Percentiles rank a stretch among this genome's conserved stretches.
Evolutionary conservation across 1,140 invertebrate genomes (phyloP).

Genomic region (Aphaenogaster rudis): DNA sequence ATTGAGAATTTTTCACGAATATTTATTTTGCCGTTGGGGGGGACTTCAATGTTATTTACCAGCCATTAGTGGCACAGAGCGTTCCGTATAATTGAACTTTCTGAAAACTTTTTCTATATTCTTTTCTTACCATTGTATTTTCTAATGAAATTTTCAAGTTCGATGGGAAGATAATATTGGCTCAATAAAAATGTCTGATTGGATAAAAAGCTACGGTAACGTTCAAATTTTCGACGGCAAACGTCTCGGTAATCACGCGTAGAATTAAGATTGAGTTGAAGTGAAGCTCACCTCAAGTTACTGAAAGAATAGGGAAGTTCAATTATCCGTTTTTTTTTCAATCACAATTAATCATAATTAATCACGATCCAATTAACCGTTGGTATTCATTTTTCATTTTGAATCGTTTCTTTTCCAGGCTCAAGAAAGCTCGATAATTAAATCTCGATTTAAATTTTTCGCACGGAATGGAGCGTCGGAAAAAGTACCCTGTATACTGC

Average conservation of each 20-base stretch:
- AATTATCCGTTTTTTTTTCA: not conserved
- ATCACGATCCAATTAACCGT: constrained; percentile 17
- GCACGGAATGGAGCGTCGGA: not conserved
- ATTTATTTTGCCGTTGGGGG: not conserved
- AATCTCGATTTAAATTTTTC: constrained; percentile 1
- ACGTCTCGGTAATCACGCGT: not conserved
- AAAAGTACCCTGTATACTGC: not conserved
- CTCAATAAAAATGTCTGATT: not conserved
- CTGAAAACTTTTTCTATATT: not conserved
- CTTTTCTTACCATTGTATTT: not conserved
- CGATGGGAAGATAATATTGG: not conserved
- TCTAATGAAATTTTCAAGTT: not conserved
- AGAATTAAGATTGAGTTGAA: not conserved
- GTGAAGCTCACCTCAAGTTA: not conserved
- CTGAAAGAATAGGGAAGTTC: not conserved
- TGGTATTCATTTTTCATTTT: not conserved
- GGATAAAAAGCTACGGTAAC: not conserved
- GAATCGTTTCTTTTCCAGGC: not conserved
- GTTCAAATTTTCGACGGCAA: not conserved
- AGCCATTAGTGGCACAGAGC: not conserved
- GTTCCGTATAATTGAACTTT: not conserved
- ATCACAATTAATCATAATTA: not conserved
- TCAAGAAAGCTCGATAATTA: not conserved
- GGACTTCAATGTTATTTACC: not conserved
- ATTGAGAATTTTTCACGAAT: not conserved